Evolutionary conservation across 2,797 vertebrate species (phyloP).

Genomic region (Gadopsis bispinosus): DNA sequence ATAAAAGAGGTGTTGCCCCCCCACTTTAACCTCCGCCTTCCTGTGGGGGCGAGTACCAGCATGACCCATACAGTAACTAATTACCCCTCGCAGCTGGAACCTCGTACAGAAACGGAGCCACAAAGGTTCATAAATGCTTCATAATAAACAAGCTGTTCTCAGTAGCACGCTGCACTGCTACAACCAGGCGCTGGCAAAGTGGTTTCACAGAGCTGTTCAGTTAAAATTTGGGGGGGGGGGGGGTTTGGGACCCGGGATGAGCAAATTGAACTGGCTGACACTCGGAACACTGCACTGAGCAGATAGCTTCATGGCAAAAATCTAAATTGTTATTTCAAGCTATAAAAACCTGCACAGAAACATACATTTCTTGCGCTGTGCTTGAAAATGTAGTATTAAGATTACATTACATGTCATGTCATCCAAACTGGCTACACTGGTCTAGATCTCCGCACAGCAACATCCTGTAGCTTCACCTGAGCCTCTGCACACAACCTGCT

Average conservation of each 20-base stretch:
- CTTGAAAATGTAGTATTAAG: not conserved
- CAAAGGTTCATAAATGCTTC: slow-evolving; percentile 2
- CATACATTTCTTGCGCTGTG: not conserved
- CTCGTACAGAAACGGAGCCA: not conserved
- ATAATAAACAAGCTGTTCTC: not conserved
- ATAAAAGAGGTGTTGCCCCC: not conserved
- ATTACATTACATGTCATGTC: not conserved
- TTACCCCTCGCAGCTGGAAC: not conserved
- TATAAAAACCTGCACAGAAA: not conserved
- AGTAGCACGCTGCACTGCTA: not conserved
- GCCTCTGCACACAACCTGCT: not conserved
- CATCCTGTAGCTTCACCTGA: not conserved
- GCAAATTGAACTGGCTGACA: not conserved
- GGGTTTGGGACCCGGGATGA: not conserved
- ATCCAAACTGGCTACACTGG: not conserved
- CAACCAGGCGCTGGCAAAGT: slow-evolving; percentile 4
- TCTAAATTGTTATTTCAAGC: not conserved
- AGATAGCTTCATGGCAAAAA: not conserved
- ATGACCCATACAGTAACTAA: not conserved
- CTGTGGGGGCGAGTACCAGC: not conserved
- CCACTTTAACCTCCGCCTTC: not conserved
- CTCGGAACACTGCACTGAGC: not conserved
- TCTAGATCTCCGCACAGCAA: no score
- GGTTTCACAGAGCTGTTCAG: not conserved
- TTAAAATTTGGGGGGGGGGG: no score